phyloP scores from a whole-genome alignment of 2,797 vertebrate species.

The Bufotes viridis region DNA sequence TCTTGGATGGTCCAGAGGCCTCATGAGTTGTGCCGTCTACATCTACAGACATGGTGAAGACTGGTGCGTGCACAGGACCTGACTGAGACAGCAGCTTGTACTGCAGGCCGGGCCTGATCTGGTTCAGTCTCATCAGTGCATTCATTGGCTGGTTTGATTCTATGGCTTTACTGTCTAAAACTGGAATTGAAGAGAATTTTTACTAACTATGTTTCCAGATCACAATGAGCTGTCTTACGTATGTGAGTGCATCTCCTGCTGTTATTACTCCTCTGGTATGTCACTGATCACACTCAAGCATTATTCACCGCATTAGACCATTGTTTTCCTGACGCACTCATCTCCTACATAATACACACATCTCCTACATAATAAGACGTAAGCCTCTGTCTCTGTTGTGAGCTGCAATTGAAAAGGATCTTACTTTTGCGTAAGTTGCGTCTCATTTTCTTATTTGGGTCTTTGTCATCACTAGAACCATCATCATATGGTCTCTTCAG shows the following conservation, averaged over 20 bases:
- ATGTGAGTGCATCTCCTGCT: background rate
- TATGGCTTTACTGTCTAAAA: conserved; percentile 98
- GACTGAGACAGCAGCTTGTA: conserved; percentile 98
- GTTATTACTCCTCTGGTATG: background rate
- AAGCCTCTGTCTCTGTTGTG: too few relatives aligned
- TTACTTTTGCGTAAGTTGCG: conserved; percentile 96
- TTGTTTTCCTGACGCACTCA: background rate
- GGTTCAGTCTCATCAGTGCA: conserved; percentile 97
- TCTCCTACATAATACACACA: too few relatives aligned
- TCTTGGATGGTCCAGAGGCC: conserved; percentile 98
- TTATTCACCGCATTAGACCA: too few relatives aligned
- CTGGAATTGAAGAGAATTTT: conserved; percentile 70
- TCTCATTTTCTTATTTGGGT: conserved; percentile 99
- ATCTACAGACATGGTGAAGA: conserved; percentile 99
- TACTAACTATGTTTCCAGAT: background rate
- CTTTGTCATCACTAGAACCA: conserved; percentile 90
- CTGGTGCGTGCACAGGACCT: conserved; percentile 96
- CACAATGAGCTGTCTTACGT: too few relatives aligned
- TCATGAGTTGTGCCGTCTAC: conserved; percentile 93
- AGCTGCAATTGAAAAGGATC: conserved; percentile 26
- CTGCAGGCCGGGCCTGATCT: conserved; percentile 97
- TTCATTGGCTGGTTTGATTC: conserved; percentile 96
- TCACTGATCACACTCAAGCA: background rate
- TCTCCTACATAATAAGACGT: too few relatives aligned
- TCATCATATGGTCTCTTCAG: conserved; percentile 97